phyloP scores from a whole-genome alignment of 2,797 vertebrate species.

The Carcharodon carcharias region DNA sequence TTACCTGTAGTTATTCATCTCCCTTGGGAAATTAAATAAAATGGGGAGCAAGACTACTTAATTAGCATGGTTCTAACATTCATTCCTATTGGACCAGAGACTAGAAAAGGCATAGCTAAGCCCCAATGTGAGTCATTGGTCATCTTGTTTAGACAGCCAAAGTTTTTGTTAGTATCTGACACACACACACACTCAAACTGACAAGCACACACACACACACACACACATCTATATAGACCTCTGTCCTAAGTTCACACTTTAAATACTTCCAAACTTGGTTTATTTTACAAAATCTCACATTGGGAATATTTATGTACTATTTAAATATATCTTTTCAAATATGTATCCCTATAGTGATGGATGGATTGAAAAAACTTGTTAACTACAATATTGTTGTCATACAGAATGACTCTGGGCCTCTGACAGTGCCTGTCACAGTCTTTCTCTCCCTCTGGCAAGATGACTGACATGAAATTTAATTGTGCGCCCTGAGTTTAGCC shows the following conservation, averaged over 20 bases:
- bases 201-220: too few species aligned
- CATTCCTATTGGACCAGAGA: too few species aligned
- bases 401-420: background rate
- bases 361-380: background rate
- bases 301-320: background rate
- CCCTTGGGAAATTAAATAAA: conserved; percentile 1
- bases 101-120: background rate
- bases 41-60: background rate
- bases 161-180: background rate
- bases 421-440: background rate
- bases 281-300: background rate
- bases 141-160: too few species aligned
- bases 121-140: background rate
- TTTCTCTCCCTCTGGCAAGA: background rate
- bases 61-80: background rate
- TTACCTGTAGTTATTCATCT: background rate
- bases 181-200: background rate
- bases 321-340: background rate
- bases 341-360: background rate
- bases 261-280: background rate
- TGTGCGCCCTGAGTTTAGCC: background rate
- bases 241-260: background rate
- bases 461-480: background rate
- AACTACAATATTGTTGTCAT: background rate
- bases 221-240: too few species aligned